Evolutionary conservation across 2,113 vertebrate genomes (phyloP), one percentile per base, ranked within the genome.

Genomic region (Bothrops jararaca): DNA sequence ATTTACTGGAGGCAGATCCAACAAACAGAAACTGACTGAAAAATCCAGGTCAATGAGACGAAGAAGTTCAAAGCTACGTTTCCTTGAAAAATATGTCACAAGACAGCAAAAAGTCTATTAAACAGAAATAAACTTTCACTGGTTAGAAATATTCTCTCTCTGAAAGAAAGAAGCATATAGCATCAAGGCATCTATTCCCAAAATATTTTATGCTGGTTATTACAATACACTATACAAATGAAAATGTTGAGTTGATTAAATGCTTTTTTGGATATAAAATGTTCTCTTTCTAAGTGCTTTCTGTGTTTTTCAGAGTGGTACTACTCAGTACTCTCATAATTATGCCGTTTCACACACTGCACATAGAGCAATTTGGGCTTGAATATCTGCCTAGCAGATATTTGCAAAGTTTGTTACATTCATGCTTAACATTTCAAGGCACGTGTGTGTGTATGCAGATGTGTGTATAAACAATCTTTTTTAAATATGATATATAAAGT

Each of bases 11-110:
- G 98, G 98, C 90, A 99, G 96, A 95, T 99, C 98, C 97, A 99
- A 90, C 50, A 99, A 96, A 2, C 98, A 98, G 95, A 98, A 97
- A 0, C 97, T 98, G 94, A 97, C 95, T 1, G 99, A 99, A 96
- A 98, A 99, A 95, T 99, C 99, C 95, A 99, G 94, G 93, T 99
- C 98, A 89, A 99, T 98, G 9, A 99, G 96, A 9, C 98, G 98
- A 18, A 99, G 98, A 91, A 99, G 97, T 92, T 99, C 98, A 9
- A 97, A 88, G 56, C 98, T 98, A 94, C 99, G 98, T 95, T 98
- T 98, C 96, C 99, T 99, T 96, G 45, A 92, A 89, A 80, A 94
- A 94, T 11, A 29, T 88, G 95, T 93, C 52, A 92, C 9, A 96
- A 90, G 50, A 96, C 0, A 92, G 23, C 93, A 96, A 93, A 91